phyloP scores from a whole-genome alignment of 2,113 vertebrate species.

The Serinus canaria region DNA sequence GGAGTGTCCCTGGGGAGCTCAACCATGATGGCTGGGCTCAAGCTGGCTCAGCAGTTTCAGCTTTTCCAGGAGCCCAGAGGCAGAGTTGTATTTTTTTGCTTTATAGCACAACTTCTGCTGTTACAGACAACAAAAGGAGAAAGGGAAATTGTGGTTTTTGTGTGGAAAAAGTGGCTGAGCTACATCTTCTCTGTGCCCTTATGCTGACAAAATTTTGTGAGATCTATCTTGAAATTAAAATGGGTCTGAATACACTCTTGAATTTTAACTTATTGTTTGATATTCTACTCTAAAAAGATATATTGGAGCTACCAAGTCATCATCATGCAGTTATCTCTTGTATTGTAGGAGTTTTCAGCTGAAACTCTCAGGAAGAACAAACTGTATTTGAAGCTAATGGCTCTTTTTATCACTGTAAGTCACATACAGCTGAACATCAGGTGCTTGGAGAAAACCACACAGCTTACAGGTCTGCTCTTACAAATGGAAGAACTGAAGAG shows the following conservation, averaged over 20 bases:
- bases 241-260: background rate
- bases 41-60: background rate
- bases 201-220: background rate
- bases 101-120: background rate
- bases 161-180: background rate
- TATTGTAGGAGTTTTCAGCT: background rate
- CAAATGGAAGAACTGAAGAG: background rate
- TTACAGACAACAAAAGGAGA: background rate
- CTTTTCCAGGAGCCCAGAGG: background rate
- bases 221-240: background rate
- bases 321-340: background rate
- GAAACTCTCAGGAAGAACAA: background rate
- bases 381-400: background rate
- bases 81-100: background rate
- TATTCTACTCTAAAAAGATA: background rate
- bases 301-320: background rate
- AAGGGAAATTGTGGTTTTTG: background rate
- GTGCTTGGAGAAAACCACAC: background rate
- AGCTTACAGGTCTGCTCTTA: background rate
- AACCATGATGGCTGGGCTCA: rapidly evolving
- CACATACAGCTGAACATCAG: background rate
- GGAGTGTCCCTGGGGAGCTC: background rate
- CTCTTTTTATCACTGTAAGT: background rate
- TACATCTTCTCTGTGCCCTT: background rate
- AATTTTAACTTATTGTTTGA: background rate